Percentiles rank a stretch among this genome's conserved stretches.
phyloP scores from a whole-genome alignment of 2,888 invertebrate species.

The Eudasyphora cyanicolor region DNA sequence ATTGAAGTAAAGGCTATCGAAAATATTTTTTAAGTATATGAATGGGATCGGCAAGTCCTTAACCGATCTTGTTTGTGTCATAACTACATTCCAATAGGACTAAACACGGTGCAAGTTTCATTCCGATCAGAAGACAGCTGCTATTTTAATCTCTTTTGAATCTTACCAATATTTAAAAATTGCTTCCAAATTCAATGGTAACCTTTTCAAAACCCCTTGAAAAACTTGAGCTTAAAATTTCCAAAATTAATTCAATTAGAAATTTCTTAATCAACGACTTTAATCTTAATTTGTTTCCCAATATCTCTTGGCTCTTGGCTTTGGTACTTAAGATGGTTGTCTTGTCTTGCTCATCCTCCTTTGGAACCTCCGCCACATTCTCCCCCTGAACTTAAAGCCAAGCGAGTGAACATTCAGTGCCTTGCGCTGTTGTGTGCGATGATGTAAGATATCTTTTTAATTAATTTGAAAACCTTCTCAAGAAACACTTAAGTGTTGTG shows the following conservation, averaged over 20 bases:
- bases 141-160: no score
- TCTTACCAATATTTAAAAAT: not conserved
- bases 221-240: not conserved
- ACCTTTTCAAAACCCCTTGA: not conserved
- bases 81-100: no score
- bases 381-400: not conserved
- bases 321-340: no score
- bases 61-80: no score
- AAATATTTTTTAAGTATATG: no score
- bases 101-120: no score
- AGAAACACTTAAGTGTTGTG: slow-evolving; percentile 37
- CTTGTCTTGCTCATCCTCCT: not conserved
- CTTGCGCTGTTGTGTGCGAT: not conserved
- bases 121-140: no score
- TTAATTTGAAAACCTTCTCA: slow-evolving; percentile 40
- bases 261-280: not conserved
- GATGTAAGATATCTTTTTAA: slow-evolving; percentile 33
- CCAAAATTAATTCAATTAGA: slow-evolving; percentile 17
- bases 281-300: slow-evolving; percentile 3
- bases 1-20: no score
- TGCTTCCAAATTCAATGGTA: not conserved
- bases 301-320: not conserved
- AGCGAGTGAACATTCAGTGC: not conserved
- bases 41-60: no score
- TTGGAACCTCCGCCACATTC: not conserved